Percentiles rank a stretch among this genome's conserved stretches.
These are phyloP conservation scores for Sinhomidia bicolor DNA, from an alignment of 2,888 invertebrate genomes.

Conservation along the genomic window DNA sequence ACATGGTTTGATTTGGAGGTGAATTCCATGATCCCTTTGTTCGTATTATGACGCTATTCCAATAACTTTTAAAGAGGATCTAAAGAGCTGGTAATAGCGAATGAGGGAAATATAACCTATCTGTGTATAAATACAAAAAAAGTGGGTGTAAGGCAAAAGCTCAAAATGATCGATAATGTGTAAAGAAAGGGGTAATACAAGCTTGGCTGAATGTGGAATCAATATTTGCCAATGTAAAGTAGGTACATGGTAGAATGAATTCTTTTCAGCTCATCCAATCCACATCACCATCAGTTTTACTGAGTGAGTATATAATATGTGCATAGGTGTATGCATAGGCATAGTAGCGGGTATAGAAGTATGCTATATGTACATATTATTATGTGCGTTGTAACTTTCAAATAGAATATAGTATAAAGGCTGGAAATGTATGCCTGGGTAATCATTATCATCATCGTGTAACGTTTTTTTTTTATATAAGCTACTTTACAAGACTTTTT, in stretches of 20 bases:
- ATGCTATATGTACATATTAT: neutral
- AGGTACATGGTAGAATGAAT: neutral
- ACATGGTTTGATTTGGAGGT: neutral
- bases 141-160: neutral
- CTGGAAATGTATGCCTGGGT: neutral
- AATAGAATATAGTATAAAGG: too few species aligned
- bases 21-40: neutral
- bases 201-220: neutral
- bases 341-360: neutral
- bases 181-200: neutral
- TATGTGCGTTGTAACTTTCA: too few species aligned
- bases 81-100: neutral
- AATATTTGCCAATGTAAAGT: constrained; percentile 4
- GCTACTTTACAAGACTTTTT: neutral
- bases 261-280: neutral
- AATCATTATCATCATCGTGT: neutral
- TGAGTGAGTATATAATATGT: neutral
- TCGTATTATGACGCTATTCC: neutral
- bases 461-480: neutral
- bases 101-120: too few species aligned
- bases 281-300: neutral
- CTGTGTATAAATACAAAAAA: neutral
- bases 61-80: neutral
- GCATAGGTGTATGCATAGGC: neutral
- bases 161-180: constrained; percentile 5